A percentile compares a stretch with the other conserved stretches of the same genome.
These are phyloP conservation scores for Zootermopsis nevadensis DNA, from an alignment of 2,888 invertebrate species.

Conservation along the genomic window DNA sequence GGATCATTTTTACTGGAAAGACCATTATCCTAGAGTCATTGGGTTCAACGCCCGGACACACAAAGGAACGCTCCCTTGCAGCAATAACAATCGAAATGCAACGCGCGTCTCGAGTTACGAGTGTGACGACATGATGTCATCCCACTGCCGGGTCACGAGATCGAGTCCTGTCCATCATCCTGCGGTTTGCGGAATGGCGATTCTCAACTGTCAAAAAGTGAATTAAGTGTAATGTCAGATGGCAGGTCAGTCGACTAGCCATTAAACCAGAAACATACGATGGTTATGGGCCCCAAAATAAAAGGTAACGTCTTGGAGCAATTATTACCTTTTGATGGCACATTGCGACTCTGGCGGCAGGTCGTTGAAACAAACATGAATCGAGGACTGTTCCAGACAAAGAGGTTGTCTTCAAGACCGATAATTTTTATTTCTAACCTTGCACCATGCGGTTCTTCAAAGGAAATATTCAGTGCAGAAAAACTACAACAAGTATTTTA, in stretches of 20 bases:
- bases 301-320: background rate
- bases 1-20: background rate
- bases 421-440: background rate
- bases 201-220: slow-evolving; percentile 2
- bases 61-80: background rate
- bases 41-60: background rate
- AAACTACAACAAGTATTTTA: no score
- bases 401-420: background rate
- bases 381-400: background rate
- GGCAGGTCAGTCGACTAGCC: background rate
- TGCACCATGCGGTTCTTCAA: background rate
- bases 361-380: background rate
- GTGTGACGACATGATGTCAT: slow-evolving; percentile 10
- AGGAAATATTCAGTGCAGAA: background rate
- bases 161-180: slow-evolving; percentile 18
- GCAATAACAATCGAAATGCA: background rate
- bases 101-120: background rate
- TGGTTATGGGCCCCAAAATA: background rate
- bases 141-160: slow-evolving; percentile 2
- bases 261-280: background rate
- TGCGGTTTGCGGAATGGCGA: slow-evolving; percentile 1
- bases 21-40: background rate
- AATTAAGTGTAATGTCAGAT: background rate
- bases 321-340: slow-evolving; percentile 3
- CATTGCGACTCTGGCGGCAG: background rate